Base-by-base conservation (phyloP, 2,888 invertebrate genomes). In the Epinotia ramella region DNA sequence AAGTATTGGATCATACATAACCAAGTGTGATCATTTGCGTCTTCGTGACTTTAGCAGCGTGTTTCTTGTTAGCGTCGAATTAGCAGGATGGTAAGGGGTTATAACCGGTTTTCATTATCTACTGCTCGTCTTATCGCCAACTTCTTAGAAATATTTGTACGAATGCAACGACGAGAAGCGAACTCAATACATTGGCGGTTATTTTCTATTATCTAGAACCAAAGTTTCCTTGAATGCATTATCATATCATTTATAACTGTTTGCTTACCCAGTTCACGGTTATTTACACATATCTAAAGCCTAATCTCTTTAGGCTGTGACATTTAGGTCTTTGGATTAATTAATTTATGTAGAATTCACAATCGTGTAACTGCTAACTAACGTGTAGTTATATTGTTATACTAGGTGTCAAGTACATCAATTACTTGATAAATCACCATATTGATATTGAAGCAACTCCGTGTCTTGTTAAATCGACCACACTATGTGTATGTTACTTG, bases 91-190 rank as follows among this genome's bases (percentile, higher is more conserved):
- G 65, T 72, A 72, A 59, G 66, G 24, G 67, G 71, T 62, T 67
- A 33, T 57, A 60, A 76, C 76, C 72, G 62, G 76, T 72, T 76
- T 60, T 63, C 56, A 67, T 72, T 76, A 72, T 76, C 56, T 28
- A 53, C 18, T 33, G 40, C 53, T 53, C 53, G 75, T n/a, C 60
- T 65, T 60, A 71, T 66, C 60, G 70, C 60, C 59, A 56, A 66
- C 57, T 59, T 74, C 20, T 59, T 40, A 46, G n/a, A 33, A 69
- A 49, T 70, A 59, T 59, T 18, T 33, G 49, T 57, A 60, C 44
- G 13, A 40, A 70, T 53, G 5, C 57, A n/a, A 64, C 44, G 20
- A 53, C n/a, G n/a, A 53, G n/a, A 53, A 44, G 12, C 33, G 49
- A 59, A 60, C 3, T 46, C 53, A 60, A 40, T 24, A 18, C 18